These are phyloP conservation scores for Hermodice carunculata DNA, from an alignment of 2,888 invertebrate species.

Conservation along the genomic window DNA sequence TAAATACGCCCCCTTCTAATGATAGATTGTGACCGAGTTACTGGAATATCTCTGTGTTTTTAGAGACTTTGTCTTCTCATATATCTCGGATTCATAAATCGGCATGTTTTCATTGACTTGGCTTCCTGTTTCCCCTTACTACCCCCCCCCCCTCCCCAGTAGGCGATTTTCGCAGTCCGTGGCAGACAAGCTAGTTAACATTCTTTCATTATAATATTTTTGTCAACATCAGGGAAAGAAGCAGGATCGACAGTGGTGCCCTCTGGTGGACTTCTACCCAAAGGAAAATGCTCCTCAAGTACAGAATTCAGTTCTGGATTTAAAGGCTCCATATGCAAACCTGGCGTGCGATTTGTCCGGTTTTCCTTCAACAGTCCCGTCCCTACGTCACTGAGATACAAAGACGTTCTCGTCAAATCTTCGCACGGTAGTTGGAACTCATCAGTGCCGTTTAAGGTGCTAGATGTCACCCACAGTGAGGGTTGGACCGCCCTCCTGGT, in stretches of 20 bases:
- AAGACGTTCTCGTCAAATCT: conserved; percentile 44
- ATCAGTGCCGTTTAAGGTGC: conserved; percentile 32
- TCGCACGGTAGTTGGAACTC: conserved; percentile 46
- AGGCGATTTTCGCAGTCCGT: too few species aligned
- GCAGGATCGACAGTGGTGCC: conserved; percentile 48
- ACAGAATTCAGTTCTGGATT: conserved; percentile 22
- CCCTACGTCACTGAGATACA: conserved; percentile 48
- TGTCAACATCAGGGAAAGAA: too few species aligned
- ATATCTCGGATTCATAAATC: too few species aligned
- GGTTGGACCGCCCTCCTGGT: conserved; percentile 56
- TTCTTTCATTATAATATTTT: too few species aligned
- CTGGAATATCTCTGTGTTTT: too few species aligned
- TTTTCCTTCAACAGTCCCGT: conserved; percentile 55
- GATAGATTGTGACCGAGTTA: too few species aligned
- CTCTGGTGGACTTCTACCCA: conserved; percentile 22
- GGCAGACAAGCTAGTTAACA: too few species aligned
- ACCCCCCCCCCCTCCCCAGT: too few species aligned
- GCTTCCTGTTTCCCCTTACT: too few species aligned
- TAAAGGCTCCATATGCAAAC: conserved; percentile 46
- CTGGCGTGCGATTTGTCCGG: conserved; percentile 50
- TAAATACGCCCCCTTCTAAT: too few species aligned
- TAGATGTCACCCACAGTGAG: conserved; percentile 51
- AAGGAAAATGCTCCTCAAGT: conserved; percentile 16
- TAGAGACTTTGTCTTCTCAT: too few species aligned
- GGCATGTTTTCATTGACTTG: too few species aligned